Conservation (phyloP, 2,797 vertebrate species). For the Harpagifer antarcticus region DNA sequence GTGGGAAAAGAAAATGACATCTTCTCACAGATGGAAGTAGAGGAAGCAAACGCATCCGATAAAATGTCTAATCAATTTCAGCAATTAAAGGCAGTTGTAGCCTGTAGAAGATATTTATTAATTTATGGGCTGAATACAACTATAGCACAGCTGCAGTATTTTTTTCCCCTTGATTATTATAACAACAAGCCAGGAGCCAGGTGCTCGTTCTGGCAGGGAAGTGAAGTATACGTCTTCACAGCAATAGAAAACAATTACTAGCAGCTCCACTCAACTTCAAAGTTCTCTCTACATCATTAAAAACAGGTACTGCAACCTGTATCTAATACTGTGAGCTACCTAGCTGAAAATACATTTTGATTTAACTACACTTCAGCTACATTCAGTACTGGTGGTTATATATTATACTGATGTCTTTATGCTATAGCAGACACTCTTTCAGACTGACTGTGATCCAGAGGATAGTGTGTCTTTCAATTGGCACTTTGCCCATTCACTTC, state of each 20-base stretch:
- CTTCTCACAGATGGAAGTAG: slow-evolving; percentile 68
- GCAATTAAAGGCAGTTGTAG: slow-evolving; percentile 62
- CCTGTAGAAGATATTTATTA: slow-evolving; percentile 66
- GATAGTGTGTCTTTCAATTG: slow-evolving; percentile 22
- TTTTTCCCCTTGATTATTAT: slow-evolving; percentile 47
- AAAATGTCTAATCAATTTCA: slow-evolving; percentile 73
- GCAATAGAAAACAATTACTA: slow-evolving; percentile 65
- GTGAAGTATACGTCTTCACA: slow-evolving; percentile 53
- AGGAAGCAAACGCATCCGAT: slow-evolving; percentile 58
- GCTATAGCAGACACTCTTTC: not conserved
- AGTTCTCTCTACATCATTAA: slow-evolving; percentile 54
- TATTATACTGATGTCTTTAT: slow-evolving; percentile 12
- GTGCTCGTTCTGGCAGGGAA: slow-evolving; percentile 73
- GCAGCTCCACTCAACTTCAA: slow-evolving; percentile 66
- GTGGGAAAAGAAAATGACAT: slow-evolving; percentile 56
- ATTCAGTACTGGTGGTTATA: not conserved
- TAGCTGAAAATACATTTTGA: slow-evolving; percentile 21
- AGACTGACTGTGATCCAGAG: slow-evolving; percentile 7
- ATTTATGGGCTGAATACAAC: slow-evolving; percentile 66
- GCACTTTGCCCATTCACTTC: slow-evolving; percentile 41
- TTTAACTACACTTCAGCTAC: not conserved
- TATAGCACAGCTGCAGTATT: slow-evolving; percentile 65
- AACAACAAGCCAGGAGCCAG: slow-evolving; percentile 71
- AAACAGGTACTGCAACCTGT: slow-evolving; percentile 58
- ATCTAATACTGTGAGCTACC: slow-evolving; percentile 31